Evolutionary conservation across 2,797 vertebrate species (phyloP).

Genomic region (Sebastes minor): DNA sequence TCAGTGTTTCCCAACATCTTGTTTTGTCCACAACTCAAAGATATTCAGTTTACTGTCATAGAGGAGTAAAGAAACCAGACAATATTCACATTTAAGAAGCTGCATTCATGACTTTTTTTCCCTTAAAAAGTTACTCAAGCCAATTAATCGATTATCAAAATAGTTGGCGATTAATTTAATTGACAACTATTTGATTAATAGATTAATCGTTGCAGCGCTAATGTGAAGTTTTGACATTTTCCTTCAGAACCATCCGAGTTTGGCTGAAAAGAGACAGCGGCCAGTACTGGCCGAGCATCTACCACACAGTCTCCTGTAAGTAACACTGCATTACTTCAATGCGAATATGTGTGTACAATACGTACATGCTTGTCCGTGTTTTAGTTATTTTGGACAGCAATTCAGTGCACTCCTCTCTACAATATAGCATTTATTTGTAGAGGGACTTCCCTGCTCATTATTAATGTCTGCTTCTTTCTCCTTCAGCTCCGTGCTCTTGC

Average conservation of each 20-base stretch:
- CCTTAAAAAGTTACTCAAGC: too few relatives aligned
- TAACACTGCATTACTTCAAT: slow-evolving; percentile 39
- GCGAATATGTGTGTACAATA: not conserved
- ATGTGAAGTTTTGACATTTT: not conserved
- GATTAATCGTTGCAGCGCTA: not conserved
- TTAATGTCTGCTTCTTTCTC: not conserved
- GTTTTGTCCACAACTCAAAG: too few relatives aligned
- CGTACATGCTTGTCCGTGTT: rapidly evolving
- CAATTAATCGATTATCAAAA: too few relatives aligned
- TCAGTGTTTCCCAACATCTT: too few relatives aligned
- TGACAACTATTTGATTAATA: too few relatives aligned
- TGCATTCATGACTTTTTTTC: too few relatives aligned
- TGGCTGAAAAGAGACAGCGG: slow-evolving; percentile 99
- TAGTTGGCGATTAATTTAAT: too few relatives aligned
- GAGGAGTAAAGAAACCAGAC: too few relatives aligned
- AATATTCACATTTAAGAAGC: too few relatives aligned
- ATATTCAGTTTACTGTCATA: too few relatives aligned
- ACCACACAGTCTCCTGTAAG: slow-evolving; percentile 97
- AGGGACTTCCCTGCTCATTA: not conserved
- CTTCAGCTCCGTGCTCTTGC: slow-evolving; percentile 90
- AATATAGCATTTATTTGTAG: not conserved
- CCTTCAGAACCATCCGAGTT: slow-evolving; percentile 90
- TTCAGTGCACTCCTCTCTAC: not conserved
- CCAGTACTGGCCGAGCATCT: slow-evolving; percentile 98
- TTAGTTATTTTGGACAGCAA: not conserved